Conservation (phyloP, 2,797 vertebrate genomes). For the Anabas testudineus region DNA sequence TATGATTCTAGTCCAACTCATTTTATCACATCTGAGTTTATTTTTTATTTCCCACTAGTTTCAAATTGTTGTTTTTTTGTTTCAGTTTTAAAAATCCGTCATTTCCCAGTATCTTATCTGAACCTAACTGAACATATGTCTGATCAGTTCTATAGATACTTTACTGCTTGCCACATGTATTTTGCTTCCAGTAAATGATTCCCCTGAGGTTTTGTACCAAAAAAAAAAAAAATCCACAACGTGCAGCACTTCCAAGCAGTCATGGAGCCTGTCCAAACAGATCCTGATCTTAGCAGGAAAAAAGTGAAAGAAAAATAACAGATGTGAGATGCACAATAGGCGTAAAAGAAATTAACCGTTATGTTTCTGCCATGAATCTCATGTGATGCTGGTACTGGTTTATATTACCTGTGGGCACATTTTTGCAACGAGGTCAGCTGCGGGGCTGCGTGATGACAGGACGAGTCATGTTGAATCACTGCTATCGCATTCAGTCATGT, state of each 20-base stretch:
- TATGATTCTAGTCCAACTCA: no score
- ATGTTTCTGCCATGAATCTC: background rate
- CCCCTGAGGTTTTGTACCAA: constrained; percentile 1
- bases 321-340: constrained; percentile 2
- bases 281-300: background rate
- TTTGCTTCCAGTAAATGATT: background rate
- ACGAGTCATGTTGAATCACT: constrained; percentile 64
- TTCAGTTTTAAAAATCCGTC: no score
- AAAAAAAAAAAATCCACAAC: background rate
- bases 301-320: constrained; percentile 6
- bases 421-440: constrained; percentile 29
- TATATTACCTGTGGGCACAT: background rate
- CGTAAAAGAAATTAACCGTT: background rate
- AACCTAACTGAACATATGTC: background rate
- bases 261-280: background rate
- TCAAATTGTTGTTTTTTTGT: no score
- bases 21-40: no score
- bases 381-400: background rate
- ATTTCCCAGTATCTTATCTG: no score
- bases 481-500: constrained; percentile 11
- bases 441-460: constrained; percentile 1
- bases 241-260: background rate
- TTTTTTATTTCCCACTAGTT: no score
- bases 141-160: background rate
- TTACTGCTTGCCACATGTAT: background rate